Base-by-base conservation (phyloP, 2,113 vertebrate genomes). In the Cacatua alba region DNA sequence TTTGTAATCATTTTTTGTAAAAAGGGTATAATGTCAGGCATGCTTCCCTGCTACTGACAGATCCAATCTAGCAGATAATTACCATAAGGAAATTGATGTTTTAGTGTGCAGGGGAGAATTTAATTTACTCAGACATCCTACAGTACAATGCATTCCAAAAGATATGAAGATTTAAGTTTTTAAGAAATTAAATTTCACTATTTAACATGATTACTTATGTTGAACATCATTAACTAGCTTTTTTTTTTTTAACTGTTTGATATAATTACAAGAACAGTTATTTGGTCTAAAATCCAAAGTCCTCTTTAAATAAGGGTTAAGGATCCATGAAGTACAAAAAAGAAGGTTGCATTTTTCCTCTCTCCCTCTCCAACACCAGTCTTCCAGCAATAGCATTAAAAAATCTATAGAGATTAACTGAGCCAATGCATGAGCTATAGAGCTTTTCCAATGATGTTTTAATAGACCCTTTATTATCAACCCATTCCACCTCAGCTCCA, bases 71-170 rank as follows among this genome's bases (percentile, higher is more conserved):
- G 99, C 98, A 99, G 99, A 99, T 99, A 99, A 99, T 99, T 99
- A 99, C 99, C 99, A 99, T 99, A 99, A 99, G 99, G 99, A 99
- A 99, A 99, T 99, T 99, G 99, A 99, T 99, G 99, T 99, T 99
- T 99, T 99, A 99, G 99, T 99, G 98, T 99, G 99, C 98, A 98
- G 98, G 98, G 98, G 98, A 99, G 98, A 99, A 99, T 99, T 99
- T 99, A 99, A 99, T 99, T 99, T 99, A 99, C 99, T 98, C 98
- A 98, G 99, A 99, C 99, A 99, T 99, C 98, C 98, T 98, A 95
- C 98, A 98, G 98, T 98, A 99, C 99, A 99, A 99, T 99, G 98
- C 98, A 98, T 99, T 99, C 99, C 99, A 99, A 98, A 99, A 99
- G 99, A 99, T 99, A 99, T 96, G 98, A 98, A 98, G 99, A 98